phyloP scores from a whole-genome alignment of 2,113 vertebrate genomes.

The Sturnus vulgaris region DNA sequence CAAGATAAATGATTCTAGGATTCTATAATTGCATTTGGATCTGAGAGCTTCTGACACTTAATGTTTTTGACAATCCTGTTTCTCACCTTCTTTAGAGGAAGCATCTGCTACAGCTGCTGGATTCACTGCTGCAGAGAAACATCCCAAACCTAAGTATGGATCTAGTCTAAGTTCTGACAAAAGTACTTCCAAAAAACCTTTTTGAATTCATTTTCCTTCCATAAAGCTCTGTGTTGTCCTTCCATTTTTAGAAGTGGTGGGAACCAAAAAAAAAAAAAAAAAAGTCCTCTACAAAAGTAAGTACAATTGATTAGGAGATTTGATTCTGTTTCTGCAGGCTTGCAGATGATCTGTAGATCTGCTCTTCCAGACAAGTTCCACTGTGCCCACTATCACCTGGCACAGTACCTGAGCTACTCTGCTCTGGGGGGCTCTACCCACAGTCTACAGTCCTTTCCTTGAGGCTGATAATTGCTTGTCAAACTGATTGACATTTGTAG shows the following conservation, averaged over 20 bases:
- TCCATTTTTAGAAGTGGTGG: background rate
- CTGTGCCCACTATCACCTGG: background rate
- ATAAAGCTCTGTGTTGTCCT: background rate
- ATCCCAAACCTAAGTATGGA: background rate
- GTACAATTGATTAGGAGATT: background rate
- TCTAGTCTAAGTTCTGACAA: background rate
- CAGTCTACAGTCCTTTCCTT: conserved; percentile 33
- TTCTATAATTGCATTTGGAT: background rate
- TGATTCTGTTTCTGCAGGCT: background rate
- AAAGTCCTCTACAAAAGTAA: background rate
- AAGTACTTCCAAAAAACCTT: background rate
- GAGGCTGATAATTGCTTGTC: conserved; percentile 81
- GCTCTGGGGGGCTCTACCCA: conserved; percentile 21
- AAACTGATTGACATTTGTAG: conserved; percentile 79
- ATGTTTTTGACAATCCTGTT: background rate
- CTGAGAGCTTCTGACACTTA: background rate
- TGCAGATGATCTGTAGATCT: background rate
- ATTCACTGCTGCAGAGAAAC: background rate
- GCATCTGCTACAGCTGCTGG: background rate
- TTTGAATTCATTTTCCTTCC: background rate
- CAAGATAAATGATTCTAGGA: background rate
- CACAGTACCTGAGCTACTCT: background rate
- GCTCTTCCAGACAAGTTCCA: background rate
- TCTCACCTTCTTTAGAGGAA: background rate
- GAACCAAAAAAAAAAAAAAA: background rate